Conservation (phyloP, 2,888 invertebrate genomes). For the Tillus elongatus region DNA sequence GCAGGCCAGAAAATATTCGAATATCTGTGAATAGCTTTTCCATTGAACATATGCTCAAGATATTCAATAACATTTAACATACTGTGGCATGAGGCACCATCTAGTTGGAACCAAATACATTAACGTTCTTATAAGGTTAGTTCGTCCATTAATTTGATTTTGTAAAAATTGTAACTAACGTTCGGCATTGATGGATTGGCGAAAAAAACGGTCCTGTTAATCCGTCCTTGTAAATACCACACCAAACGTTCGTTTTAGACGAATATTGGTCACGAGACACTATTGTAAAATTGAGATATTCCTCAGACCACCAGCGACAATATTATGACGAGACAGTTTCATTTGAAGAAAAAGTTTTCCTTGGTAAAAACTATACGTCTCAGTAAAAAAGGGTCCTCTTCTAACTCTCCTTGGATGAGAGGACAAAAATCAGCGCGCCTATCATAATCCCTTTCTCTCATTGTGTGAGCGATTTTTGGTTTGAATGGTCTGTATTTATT, state of each 20-base stretch:
- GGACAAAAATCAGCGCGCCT: conserved; percentile 10
- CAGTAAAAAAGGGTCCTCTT: conserved; percentile 8
- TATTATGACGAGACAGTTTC: conserved; percentile 2
- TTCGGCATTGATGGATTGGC: no score
- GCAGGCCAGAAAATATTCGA: conserved; percentile 12
- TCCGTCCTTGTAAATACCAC: no score
- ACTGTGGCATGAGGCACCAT: conserved; percentile 14
- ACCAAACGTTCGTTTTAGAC: no score
- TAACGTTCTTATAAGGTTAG: conserved; percentile 11
- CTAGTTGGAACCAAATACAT: conserved; percentile 11
- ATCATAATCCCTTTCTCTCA: conserved; percentile 11
- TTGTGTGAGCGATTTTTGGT: conserved; percentile 7
- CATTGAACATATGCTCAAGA: conserved; percentile 12
- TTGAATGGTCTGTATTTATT: conserved; percentile 4
- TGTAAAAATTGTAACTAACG: no score
- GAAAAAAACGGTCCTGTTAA: no score
- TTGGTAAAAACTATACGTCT: neutral
- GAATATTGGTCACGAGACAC: no score
- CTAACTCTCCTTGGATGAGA: conserved; percentile 14
- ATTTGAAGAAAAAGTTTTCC: neutral
- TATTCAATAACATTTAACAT: conserved; percentile 12
- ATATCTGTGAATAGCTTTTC: conserved; percentile 13
- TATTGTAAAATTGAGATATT: no score
- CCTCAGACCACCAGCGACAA: no score
- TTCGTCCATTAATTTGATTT: no score